phyloP scores from a whole-genome alignment of 1,140 invertebrate species.

The Nasonia giraulti region DNA sequence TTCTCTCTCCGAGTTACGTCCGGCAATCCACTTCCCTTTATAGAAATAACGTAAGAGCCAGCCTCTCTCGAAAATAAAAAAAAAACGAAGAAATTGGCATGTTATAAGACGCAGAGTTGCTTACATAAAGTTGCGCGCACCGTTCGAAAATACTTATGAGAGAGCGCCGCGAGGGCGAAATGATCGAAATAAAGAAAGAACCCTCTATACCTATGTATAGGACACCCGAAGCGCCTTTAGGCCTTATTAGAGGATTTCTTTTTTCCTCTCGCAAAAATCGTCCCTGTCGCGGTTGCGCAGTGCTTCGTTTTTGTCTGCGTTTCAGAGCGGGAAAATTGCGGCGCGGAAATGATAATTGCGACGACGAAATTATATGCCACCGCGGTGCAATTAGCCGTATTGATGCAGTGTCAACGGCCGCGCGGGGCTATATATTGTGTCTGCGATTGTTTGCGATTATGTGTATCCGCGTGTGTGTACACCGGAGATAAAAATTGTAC shows the following conservation, averaged over 20 bases:
- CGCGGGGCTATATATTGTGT: background rate
- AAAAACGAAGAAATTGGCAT: background rate
- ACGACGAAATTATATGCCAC: background rate
- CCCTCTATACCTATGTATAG: background rate
- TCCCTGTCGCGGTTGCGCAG: too few relatives aligned
- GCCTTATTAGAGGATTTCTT: background rate
- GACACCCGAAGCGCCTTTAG: background rate
- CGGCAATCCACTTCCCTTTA: background rate
- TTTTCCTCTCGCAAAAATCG: too few relatives aligned
- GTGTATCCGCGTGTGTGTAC: too few relatives aligned
- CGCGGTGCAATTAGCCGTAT: background rate
- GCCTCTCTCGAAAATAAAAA: background rate
- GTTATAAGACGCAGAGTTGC: background rate
- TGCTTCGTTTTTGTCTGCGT: background rate
- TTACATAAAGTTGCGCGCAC: background rate
- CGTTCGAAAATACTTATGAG: background rate
- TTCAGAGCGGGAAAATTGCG: background rate
- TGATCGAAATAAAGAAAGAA: background rate
- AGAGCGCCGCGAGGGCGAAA: background rate
- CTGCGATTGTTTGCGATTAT: background rate
- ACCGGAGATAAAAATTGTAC: background rate
- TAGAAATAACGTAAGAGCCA: background rate
- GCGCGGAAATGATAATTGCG: background rate
- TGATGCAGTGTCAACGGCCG: background rate
- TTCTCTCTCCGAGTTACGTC: background rate